phyloP scores from a whole-genome alignment of 1,140 invertebrate species.

The Archegozetes longisetosus region DNA sequence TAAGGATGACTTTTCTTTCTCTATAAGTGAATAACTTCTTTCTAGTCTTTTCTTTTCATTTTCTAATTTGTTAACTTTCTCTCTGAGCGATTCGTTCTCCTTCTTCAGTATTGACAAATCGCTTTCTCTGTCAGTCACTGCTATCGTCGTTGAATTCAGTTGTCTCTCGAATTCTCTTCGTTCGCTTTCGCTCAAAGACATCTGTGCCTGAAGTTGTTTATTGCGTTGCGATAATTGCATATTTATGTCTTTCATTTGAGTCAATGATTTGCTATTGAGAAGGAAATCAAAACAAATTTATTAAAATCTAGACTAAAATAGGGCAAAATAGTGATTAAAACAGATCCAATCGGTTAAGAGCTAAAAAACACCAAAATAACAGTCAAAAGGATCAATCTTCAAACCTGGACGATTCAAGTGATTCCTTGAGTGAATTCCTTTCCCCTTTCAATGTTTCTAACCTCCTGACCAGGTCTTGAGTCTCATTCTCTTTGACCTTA shows the following conservation, averaged over 20 bases:
- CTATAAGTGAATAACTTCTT: not conserved
- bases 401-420: not conserved
- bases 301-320: not conserved
- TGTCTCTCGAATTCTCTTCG: not conserved
- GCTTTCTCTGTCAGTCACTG: not conserved
- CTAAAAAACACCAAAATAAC: too few species aligned
- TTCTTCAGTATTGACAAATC: not conserved
- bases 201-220: not conserved
- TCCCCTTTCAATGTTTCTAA: not conserved
- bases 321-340: not conserved
- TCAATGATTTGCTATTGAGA: not conserved
- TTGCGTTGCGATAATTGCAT: not conserved
- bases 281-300: not conserved
- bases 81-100: not conserved
- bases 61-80: not conserved
- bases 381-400: too few species aligned
- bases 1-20: not conserved
- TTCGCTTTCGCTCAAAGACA: not conserved
- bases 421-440: not conserved
- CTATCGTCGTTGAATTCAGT: not conserved
- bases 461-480: not conserved
- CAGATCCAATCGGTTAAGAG: too few species aligned
- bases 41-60: not conserved
- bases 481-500: not conserved
- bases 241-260: not conserved